phyloP scores from a whole-genome alignment of 2,797 vertebrate species.

The Telmatherina bonti region DNA sequence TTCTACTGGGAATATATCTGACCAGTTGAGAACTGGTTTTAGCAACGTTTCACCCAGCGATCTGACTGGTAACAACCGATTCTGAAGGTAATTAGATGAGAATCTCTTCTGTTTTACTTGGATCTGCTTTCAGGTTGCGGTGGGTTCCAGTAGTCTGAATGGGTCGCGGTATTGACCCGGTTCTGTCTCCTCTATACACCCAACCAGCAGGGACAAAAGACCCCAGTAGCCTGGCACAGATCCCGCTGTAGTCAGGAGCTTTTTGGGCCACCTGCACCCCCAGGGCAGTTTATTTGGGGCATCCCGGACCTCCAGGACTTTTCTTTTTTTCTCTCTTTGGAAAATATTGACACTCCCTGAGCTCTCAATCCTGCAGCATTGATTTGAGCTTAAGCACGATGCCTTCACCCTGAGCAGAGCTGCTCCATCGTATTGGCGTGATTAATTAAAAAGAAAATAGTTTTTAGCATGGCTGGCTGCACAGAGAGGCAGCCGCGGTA shows the following conservation, averaged over 20 bases:
- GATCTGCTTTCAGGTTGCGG: neutral
- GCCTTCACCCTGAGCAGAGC: constrained; percentile 64
- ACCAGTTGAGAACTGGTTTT: no score
- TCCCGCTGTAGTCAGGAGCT: constrained; percentile 37
- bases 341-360: constrained; percentile 79
- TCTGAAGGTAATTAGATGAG: no score
- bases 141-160: neutral
- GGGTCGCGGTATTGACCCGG: neutral
- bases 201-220: constrained; percentile 66
- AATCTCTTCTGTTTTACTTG: no score
- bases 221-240: constrained; percentile 26
- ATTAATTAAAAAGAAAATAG: constrained; percentile 92
- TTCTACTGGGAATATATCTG: no score
- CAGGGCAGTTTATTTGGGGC: constrained; percentile 80
- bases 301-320: constrained; percentile 75
- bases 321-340: constrained; percentile 81
- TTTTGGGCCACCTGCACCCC: constrained; percentile 63
- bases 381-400: constrained; percentile 86
- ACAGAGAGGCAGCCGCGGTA: constrained; percentile 59
- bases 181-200: constrained; percentile 41
- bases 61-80: no score
- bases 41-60: no score
- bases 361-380: constrained; percentile 76
- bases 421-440: constrained; percentile 82
- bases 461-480: constrained; percentile 86